Base-by-base conservation (phyloP, 1,140 invertebrate species). In the Drosophila suzukii region DNA sequence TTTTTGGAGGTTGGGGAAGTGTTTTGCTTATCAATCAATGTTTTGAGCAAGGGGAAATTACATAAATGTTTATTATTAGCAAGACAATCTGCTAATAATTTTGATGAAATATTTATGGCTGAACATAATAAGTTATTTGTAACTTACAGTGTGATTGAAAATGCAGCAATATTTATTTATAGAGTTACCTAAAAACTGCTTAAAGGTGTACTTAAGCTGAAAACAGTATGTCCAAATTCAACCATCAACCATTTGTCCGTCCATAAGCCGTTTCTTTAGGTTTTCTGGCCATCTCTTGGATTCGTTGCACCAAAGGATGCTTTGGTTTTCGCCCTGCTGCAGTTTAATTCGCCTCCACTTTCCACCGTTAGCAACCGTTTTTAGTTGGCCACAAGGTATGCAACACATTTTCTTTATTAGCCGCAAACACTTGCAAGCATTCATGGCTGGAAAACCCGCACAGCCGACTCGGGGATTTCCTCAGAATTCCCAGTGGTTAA, bases 371-470 rank as follows among this genome's bases (percentile, higher is more conserved):
- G 24, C 27, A n/a, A 38, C 46, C 32, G 38, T 41, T 59, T 30
- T 46, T n/a, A 20, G 38, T 50, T 41, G 15, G 72, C 77, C 67
- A 59, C 56, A 74, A 85, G 68, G 68, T 90, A 85, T 90, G 85
- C 81, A 90, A 77, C 68, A 81, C 55, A 77, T 85, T 90, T 85
- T 80, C 58, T 90, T 90, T 82, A 82, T 82, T 85, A 75, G 81
- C 78, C 75, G 55, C 75, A 81, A 81, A 51, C 53, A 71, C 75
- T 76, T 78, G 62, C 39, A 38, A 71, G 53, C 53, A 43, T 34
- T 53, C 30, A 59, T 43, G 55, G 51, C 60, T 63, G 20, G 24
- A 39, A 27, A 27, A 17, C 12, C 34, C 36, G 58, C 63, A 65
- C 65, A 32, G 27, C 43, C 43, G 12, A 32, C 43, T 32, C 54